These are phyloP conservation scores for Macrophya alboannulata DNA, from an alignment of 2,888 invertebrate genomes.

Conservation along the genomic window DNA sequence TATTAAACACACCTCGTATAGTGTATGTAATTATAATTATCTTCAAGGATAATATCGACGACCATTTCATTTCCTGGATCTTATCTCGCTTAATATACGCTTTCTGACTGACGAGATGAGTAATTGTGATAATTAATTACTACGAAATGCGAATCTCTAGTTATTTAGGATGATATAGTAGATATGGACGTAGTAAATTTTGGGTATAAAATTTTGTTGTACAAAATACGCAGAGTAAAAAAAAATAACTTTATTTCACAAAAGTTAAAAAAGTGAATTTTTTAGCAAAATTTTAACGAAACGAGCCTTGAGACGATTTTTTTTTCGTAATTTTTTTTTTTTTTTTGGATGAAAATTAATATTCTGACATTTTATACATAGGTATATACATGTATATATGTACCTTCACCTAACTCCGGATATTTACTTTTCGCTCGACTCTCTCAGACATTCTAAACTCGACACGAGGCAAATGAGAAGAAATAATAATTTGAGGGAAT, in stretches of 20 bases:
- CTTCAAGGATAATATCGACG: conserved; percentile 3
- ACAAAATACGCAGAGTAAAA: neutral
- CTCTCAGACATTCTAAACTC: too few species aligned
- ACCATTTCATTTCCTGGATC: neutral
- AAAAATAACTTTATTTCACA: neutral
- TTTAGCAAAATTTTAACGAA: neutral
- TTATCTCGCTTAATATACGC: neutral
- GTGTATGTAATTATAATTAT: neutral
- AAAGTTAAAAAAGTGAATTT: neutral
- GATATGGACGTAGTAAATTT: neutral
- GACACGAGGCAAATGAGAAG: too few species aligned
- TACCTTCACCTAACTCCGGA: too few species aligned
- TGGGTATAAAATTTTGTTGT: neutral
- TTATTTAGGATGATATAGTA: neutral
- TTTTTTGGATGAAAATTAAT: too few species aligned
- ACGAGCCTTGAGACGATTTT: too few species aligned
- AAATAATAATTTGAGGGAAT: too few species aligned
- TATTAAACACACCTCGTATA: neutral
- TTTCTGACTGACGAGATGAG: neutral
- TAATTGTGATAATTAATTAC: neutral
- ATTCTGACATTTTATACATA: too few species aligned
- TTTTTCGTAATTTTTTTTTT: too few species aligned
- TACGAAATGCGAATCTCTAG: neutral
- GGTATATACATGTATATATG: too few species aligned
- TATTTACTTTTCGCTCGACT: too few species aligned